Evolutionary conservation across 2,888 invertebrate genomes (phyloP).

Genomic region (Phorcus lineatus): DNA sequence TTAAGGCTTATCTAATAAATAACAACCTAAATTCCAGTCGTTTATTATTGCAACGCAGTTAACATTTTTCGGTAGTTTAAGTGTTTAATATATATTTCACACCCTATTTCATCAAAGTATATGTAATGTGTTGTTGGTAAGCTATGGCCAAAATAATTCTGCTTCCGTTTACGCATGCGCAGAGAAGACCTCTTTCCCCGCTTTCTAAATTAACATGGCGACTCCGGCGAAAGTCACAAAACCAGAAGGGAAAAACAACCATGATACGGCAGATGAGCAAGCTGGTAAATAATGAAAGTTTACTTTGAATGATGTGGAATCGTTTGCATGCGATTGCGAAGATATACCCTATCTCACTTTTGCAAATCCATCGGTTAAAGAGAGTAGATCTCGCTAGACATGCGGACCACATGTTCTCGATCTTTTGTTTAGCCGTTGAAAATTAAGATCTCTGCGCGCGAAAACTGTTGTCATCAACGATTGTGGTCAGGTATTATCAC

Average conservation of each 20-base stretch:
- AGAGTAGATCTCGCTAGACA: no score
- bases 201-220: constrained; percentile 73
- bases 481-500: no score
- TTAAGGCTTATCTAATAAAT: no score
- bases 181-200: constrained; percentile 45
- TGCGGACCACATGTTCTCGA: constrained; percentile 21
- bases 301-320: not conserved
- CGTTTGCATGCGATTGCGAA: not conserved
- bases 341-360: no score
- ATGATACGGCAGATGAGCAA: constrained; percentile 72
- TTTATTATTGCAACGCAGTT: no score
- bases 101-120: no score
- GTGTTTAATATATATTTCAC: no score
- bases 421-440: constrained; percentile 30
- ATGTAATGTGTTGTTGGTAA: not conserved
- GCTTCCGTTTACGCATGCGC: constrained; percentile 50
- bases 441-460: not conserved
- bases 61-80: no score
- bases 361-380: no score
- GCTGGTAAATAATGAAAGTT: constrained; percentile 60
- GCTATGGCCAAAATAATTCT: constrained; percentile 5
- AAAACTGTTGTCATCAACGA: no score
- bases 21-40: no score
- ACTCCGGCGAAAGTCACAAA: constrained; percentile 73
- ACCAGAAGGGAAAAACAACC: constrained; percentile 73